A percentile compares a stretch with the other conserved stretches of the same genome.
Conservation (phyloP, 2,113 vertebrate species). For the Fregata magnificens region DNA sequence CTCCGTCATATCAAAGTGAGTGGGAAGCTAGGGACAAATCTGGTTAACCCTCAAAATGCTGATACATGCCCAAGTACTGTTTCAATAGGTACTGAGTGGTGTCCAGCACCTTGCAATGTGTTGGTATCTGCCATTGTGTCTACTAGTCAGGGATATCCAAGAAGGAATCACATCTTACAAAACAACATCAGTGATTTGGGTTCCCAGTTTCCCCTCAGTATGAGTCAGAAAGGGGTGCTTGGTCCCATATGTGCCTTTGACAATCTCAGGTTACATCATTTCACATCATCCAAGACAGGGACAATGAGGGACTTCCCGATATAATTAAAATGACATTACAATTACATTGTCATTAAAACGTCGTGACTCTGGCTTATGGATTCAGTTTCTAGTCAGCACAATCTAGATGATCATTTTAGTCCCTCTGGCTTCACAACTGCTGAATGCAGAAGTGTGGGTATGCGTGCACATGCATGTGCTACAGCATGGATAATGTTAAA, state of each 20-base stretch:
- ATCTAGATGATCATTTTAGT: neutral
- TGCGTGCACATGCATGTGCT: neutral
- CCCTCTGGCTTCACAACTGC: neutral
- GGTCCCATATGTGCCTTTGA: neutral
- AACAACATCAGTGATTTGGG: neutral
- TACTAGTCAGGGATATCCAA: neutral
- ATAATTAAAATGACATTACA: neutral
- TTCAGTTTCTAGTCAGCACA: neutral
- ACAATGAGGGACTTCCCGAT: neutral
- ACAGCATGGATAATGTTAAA: neutral
- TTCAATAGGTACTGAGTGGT: neutral
- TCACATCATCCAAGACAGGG: neutral
- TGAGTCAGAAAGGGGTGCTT: neutral
- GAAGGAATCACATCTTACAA: neutral
- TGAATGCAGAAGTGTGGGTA: neutral
- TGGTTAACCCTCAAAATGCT: neutral
- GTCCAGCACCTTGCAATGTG: rapidly evolving
- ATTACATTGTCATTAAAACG: neutral
- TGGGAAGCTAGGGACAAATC: neutral
- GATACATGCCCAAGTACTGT: neutral
- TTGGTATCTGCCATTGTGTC: neutral
- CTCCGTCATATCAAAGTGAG: neutral
- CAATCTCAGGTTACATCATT: neutral
- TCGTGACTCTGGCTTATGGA: neutral
- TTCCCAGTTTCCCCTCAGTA: neutral